Conservation (phyloP, 2,113 vertebrate genomes). For the Dasyprocta punctata region DNA sequence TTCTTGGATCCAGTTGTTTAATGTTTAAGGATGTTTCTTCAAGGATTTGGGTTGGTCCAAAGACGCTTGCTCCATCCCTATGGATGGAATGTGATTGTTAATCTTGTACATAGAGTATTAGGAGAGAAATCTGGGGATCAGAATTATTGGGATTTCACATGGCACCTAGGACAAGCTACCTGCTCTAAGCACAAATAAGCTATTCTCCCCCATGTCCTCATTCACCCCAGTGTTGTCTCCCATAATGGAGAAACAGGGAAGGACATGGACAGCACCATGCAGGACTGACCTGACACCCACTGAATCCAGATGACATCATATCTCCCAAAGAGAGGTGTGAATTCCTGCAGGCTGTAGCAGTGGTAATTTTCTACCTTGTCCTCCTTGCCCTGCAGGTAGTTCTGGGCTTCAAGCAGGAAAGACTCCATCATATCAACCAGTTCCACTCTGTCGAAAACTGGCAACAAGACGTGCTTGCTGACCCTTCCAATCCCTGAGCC, state of each 20-base stretch:
- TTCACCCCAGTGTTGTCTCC: not conserved
- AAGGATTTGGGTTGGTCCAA: not conserved
- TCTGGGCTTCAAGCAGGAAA: constrained; percentile 94
- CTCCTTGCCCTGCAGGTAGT: constrained; percentile 90
- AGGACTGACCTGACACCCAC: constrained; percentile 96
- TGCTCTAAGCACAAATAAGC: not conserved
- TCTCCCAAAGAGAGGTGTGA: constrained; percentile 89
- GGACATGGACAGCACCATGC: not conserved
- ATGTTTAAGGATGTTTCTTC: constrained; percentile 39
- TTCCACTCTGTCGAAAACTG: constrained; percentile 93
- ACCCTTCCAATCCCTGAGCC: constrained; percentile 96
- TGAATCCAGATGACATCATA: constrained; percentile 99
- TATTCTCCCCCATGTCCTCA: no score
- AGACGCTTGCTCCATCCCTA: not conserved
- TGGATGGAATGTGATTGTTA: no score
- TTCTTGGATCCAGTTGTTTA: not conserved
- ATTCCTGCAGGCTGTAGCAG: constrained; percentile 95
- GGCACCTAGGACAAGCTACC: not conserved
- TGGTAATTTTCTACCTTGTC: constrained; percentile 93
- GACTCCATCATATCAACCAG: constrained; percentile 97
- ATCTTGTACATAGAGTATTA: not conserved
- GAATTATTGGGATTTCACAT: not conserved
- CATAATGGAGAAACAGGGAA: not conserved
- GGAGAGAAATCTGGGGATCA: not conserved
- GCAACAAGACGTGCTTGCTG: constrained; percentile 94